phyloP scores from a whole-genome alignment of 2,797 vertebrate species.

The Tangara arthus region DNA sequence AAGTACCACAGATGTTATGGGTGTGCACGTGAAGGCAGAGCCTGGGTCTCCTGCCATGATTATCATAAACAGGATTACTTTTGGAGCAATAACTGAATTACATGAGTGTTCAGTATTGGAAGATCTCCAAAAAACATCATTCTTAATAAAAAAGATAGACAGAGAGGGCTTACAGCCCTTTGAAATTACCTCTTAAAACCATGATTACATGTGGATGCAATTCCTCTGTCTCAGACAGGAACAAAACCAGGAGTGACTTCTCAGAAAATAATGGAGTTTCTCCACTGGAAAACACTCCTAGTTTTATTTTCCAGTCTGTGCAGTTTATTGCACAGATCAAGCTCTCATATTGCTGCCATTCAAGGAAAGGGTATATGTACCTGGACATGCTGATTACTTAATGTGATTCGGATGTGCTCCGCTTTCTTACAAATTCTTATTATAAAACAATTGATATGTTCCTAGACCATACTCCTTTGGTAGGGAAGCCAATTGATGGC shows the following conservation, averaged over 20 bases:
- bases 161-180: conserved; percentile 50
- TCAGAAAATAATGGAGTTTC: conserved; percentile 7
- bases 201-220: conserved; percentile 32
- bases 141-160: conserved; percentile 50
- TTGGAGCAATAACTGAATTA: conserved; percentile 58
- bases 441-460: not conserved
- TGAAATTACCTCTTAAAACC: conserved; percentile 48
- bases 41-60: not conserved
- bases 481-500: not conserved
- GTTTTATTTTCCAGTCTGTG: not conserved
- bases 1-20: conserved; percentile 33
- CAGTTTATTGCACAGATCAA: not conserved
- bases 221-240: not conserved
- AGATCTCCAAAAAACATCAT: conserved; percentile 23
- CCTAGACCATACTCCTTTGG: not conserved
- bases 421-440: not conserved
- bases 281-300: not conserved
- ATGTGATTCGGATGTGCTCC: not conserved
- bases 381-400: not conserved
- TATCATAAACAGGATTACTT: conserved; percentile 52
- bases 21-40: not conserved
- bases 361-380: not conserved
- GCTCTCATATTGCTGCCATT: not conserved
- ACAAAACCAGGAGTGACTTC: conserved; percentile 10
- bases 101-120: conserved; percentile 45